phyloP scores from a whole-genome alignment of 2,888 invertebrate species.

The Diogma glabrata region DNA sequence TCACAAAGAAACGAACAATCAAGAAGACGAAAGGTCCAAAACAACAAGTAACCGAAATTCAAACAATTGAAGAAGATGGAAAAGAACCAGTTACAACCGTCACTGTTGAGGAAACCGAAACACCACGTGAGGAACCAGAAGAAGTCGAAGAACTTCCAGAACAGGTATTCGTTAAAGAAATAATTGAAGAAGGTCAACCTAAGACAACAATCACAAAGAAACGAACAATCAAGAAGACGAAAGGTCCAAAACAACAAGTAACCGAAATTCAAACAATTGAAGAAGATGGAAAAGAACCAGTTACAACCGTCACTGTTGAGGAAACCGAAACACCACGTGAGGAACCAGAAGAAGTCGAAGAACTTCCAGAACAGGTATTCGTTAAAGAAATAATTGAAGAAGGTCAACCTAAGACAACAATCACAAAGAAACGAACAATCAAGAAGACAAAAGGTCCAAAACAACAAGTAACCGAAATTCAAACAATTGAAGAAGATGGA shows the following conservation, averaged over 20 bases:
- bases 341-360: conserved; percentile 22
- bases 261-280: conserved; percentile 33
- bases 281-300: conserved; percentile 31
- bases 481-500: conserved; percentile 32
- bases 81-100: conserved; percentile 22
- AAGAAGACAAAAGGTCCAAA: conserved; percentile 30
- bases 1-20: conserved; percentile 27
- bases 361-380: conserved; percentile 18
- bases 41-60: conserved; percentile 26
- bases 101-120: conserved; percentile 19
- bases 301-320: conserved; percentile 25
- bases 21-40: conserved; percentile 27
- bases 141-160: conserved; percentile 30
- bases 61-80: conserved; percentile 30
- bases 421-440: conserved; percentile 28
- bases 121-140: conserved; percentile 25
- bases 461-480: conserved; percentile 33
- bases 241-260: conserved; percentile 30
- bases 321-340: conserved; percentile 16
- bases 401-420: conserved; percentile 24
- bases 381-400: conserved; percentile 16
- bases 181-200: conserved; percentile 24
- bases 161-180: conserved; percentile 23
- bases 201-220: conserved; percentile 24
- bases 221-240: conserved; percentile 29